Percentiles rank a stretch among this genome's conserved stretches.
phyloP scores from a whole-genome alignment of 2,797 vertebrate genomes.

The Sarcoramphus papa region DNA sequence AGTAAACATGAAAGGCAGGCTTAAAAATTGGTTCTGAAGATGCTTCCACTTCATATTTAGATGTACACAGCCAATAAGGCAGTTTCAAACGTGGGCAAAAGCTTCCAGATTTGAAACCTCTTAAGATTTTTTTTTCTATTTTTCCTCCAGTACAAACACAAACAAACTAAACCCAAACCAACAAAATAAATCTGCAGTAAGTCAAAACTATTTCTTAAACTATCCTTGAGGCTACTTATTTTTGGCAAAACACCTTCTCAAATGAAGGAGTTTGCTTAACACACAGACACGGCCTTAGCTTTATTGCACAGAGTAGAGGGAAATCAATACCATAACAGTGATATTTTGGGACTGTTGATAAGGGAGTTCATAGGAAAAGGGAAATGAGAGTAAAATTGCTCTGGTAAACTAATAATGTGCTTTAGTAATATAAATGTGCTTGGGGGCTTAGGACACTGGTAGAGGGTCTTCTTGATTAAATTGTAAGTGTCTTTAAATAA shows the following conservation, averaged over 20 bases:
- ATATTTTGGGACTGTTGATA: neutral
- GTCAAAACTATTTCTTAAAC: constrained; percentile 7
- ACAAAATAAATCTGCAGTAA: neutral
- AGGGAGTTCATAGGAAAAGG: neutral
- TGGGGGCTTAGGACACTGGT: neutral
- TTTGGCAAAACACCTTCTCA: neutral
- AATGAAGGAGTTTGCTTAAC: neutral
- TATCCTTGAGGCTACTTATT: neutral
- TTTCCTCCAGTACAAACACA: neutral
- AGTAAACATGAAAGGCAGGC: neutral
- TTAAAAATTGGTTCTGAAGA: constrained; percentile 25
- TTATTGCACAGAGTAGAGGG: neutral
- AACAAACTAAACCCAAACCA: neutral
- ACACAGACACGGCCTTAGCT: neutral
- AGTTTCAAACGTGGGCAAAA: neutral
- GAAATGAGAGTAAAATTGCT: neutral
- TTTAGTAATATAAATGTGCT: neutral
- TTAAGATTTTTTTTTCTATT: neutral
- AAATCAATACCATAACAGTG: neutral
- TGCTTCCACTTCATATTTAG: constrained; percentile 26
- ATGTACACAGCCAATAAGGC: constrained; percentile 14
- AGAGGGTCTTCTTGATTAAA: neutral
- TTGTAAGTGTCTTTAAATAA: neutral
- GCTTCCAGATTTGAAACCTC: neutral
- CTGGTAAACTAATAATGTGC: neutral